Percentiles rank a stretch among this genome's conserved stretches.
Conservation (phyloP, 1,140 invertebrate genomes). For the Drosophila auraria region DNA sequence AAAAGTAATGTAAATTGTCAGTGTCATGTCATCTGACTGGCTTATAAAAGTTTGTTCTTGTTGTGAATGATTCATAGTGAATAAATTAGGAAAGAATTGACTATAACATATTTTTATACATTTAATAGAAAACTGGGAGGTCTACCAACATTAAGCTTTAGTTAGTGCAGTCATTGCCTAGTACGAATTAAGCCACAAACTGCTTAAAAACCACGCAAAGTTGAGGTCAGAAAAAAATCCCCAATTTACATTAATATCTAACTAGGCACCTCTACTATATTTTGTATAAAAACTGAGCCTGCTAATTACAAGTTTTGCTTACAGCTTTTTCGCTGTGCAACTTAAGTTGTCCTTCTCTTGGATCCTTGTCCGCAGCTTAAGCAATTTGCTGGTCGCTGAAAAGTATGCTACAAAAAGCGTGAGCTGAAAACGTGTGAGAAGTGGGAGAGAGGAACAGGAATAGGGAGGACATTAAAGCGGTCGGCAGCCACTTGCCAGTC, state of each 20-base stretch:
- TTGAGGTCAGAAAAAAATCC: too few relatives aligned
- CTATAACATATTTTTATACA: not conserved
- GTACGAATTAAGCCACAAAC: too few relatives aligned
- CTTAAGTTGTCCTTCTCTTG: conserved; percentile 8
- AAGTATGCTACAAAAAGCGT: conserved; percentile 61
- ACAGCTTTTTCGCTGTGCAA: conserved; percentile 5
- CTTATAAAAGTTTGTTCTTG: not conserved
- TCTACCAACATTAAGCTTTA: too few relatives aligned
- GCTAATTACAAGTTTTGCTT: not conserved
- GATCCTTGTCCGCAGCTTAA: conserved; percentile 42
- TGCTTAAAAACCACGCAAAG: too few relatives aligned
- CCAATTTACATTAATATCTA: too few relatives aligned
- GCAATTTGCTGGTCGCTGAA: conserved; percentile 66
- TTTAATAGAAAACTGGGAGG: too few relatives aligned
- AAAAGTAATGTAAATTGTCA: not conserved
- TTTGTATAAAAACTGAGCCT: not conserved
- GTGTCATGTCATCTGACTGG: too few relatives aligned
- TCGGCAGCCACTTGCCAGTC: conserved; percentile 52
- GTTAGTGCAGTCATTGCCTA: too few relatives aligned
- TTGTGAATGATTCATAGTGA: not conserved
- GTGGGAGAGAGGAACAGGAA: not conserved
- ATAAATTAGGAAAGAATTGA: not conserved
- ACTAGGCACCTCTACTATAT: too few relatives aligned
- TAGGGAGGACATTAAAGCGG: conserved; percentile 29
- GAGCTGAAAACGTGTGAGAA: conserved; percentile 3